phyloP scores from a whole-genome alignment of 2,113 vertebrate species.

The Hyaena hyaena region DNA sequence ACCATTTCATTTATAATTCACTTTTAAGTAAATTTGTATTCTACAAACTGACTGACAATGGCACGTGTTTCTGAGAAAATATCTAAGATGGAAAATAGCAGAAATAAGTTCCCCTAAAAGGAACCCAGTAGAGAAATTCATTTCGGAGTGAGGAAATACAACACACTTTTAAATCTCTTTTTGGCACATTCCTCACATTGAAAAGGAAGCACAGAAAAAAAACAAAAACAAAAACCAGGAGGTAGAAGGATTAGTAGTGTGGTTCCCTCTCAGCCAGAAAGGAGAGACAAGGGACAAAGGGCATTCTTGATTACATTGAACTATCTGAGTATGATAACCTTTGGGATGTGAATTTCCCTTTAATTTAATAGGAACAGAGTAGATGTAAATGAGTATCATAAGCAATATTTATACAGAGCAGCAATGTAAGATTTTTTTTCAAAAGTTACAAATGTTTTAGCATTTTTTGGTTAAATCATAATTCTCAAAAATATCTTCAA shows the following conservation, averaged over 20 bases:
- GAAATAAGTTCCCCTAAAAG: background rate
- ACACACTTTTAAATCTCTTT: background rate
- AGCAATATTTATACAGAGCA: background rate
- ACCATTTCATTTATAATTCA: conserved; percentile 24
- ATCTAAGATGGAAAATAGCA: background rate
- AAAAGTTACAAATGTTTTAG: background rate
- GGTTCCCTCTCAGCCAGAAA: background rate
- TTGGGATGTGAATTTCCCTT: background rate
- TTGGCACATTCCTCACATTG: background rate
- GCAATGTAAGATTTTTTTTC: background rate
- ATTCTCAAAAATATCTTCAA: background rate
- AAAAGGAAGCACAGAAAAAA: background rate
- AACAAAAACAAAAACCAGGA: background rate
- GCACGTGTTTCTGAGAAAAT: conserved; percentile 13
- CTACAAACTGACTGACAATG: background rate
- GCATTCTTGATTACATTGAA: background rate
- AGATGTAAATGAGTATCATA: background rate
- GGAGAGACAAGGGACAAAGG: background rate
- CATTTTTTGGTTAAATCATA: background rate
- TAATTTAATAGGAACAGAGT: background rate
- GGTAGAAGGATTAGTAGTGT: background rate
- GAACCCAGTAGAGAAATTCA: background rate
- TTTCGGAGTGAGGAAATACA: background rate
- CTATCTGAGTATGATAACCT: background rate
- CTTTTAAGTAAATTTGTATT: background rate